These are phyloP conservation scores for Crypturellus undulatus DNA, from an alignment of 2,113 vertebrate genomes.

Conservation along the genomic window DNA sequence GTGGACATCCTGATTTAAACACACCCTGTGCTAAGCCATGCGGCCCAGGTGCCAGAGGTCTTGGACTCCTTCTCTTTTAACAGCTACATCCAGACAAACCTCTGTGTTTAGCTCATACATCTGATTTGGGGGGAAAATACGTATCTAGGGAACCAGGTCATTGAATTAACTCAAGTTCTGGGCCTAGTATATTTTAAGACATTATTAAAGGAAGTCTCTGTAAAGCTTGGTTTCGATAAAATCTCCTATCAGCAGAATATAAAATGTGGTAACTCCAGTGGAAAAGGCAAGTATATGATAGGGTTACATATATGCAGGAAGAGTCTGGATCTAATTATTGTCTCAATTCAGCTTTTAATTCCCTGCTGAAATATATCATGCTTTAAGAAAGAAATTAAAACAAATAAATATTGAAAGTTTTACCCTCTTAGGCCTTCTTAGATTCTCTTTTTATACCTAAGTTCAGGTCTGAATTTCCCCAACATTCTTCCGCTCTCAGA, in stretches of 20 bases:
- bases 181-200: not conserved
- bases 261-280: not conserved
- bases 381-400: not conserved
- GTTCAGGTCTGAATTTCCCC: not conserved
- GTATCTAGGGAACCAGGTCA: not conserved
- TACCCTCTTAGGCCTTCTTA: not conserved
- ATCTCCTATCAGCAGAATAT: not conserved
- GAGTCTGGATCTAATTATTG: constrained; percentile 24
- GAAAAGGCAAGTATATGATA: not conserved
- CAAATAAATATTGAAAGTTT: not conserved
- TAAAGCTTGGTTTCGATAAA: constrained; percentile 10
- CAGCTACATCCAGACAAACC: not conserved
- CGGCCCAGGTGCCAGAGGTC: not conserved
- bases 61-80: not conserved
- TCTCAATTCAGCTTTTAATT: not conserved
- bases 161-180: not conserved
- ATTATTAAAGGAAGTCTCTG: not conserved
- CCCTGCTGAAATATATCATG: not conserved
- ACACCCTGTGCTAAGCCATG: not conserved
- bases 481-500: not conserved
- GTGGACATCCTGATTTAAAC: not conserved
- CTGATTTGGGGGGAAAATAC: not conserved
- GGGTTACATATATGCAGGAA: not conserved
- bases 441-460: not conserved
- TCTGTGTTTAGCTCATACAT: not conserved